phyloP scores from a whole-genome alignment of 2,888 invertebrate genomes.

The Sphaerophoria rueppellii region DNA sequence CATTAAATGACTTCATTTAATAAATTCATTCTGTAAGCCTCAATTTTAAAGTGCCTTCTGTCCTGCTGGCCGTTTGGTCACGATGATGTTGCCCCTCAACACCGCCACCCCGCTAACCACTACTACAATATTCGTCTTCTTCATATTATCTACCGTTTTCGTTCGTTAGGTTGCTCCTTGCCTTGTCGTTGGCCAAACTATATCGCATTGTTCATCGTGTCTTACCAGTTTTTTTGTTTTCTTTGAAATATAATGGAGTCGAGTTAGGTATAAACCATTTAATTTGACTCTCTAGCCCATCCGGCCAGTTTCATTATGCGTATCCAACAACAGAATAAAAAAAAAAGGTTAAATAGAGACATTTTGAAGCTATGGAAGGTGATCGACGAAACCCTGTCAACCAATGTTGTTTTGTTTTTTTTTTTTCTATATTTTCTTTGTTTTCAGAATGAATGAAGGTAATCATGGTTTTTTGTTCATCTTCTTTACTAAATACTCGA shows the following conservation, averaged over 20 bases:
- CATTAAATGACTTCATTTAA: slow-evolving; percentile 75
- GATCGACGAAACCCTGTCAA: slow-evolving; percentile 28
- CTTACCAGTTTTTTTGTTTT: slow-evolving; percentile 53
- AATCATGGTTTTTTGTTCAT: slow-evolving; percentile 51
- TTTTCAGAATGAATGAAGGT: slow-evolving; percentile 40
- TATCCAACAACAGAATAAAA: slow-evolving; percentile 37
- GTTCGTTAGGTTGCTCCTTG: background rate
- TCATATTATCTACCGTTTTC: background rate
- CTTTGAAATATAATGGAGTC: slow-evolving; percentile 12
- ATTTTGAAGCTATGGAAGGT: slow-evolving; percentile 17
- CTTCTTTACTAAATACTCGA: slow-evolving; percentile 25
- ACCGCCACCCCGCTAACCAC: slow-evolving; percentile 13
- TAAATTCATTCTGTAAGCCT: slow-evolving; percentile 69
- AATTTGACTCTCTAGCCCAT: slow-evolving; percentile 1
- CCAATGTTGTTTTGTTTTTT: slow-evolving; percentile 5
- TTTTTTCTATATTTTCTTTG: too few species aligned
- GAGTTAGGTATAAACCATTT: slow-evolving; percentile 40
- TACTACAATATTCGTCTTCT: background rate
- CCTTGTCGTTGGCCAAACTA: too few species aligned
- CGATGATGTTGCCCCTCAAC: background rate
- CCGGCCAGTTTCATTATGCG: background rate
- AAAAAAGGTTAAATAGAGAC: slow-evolving; percentile 22
- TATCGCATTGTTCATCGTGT: slow-evolving; percentile 20
- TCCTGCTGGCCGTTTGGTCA: slow-evolving; percentile 33
- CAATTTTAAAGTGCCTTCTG: slow-evolving; percentile 63